A percentile compares a stretch with the other conserved stretches of the same genome.
Conservation (phyloP, 2,888 invertebrate species). For the Mythimna loreyi region DNA sequence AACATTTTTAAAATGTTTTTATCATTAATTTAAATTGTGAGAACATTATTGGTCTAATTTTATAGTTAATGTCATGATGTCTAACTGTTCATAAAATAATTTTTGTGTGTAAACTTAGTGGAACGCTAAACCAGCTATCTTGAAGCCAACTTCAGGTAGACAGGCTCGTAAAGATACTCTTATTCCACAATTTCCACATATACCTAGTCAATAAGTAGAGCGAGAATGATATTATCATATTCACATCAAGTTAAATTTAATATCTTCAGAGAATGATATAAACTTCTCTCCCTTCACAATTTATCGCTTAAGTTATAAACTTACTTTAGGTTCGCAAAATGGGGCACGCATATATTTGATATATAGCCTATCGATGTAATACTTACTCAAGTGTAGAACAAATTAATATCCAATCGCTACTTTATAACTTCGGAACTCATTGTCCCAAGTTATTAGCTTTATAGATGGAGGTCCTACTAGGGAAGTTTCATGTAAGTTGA, state of each 20-base stretch:
- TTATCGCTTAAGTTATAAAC: conserved; percentile 50
- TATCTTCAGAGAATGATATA: conserved; percentile 32
- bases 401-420: conserved; percentile 49
- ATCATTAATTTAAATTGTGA: conserved; percentile 11
- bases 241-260: conserved; percentile 22
- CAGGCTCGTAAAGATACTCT: neutral
- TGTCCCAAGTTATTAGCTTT: conserved; percentile 52
- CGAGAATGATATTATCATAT: conserved; percentile 2
- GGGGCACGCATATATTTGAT: conserved; percentile 51
- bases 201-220: too few species aligned
- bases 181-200: neutral
- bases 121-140: neutral
- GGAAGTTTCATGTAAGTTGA: conserved; percentile 47
- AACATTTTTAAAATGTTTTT: conserved; percentile 26
- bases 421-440: conserved; percentile 43
- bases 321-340: conserved; percentile 43
- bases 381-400: conserved; percentile 28
- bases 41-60: conserved; percentile 9
- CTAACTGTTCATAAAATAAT: neutral
- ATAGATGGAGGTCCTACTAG: conserved; percentile 41
- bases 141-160: neutral
- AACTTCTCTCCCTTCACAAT: conserved; percentile 35
- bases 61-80: neutral
- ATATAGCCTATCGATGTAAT: conserved; percentile 37
- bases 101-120: neutral